Percentiles rank a stretch among this genome's conserved stretches.
Conservation (phyloP, 2,888 invertebrate species). For the Mesoligia furuncula region DNA sequence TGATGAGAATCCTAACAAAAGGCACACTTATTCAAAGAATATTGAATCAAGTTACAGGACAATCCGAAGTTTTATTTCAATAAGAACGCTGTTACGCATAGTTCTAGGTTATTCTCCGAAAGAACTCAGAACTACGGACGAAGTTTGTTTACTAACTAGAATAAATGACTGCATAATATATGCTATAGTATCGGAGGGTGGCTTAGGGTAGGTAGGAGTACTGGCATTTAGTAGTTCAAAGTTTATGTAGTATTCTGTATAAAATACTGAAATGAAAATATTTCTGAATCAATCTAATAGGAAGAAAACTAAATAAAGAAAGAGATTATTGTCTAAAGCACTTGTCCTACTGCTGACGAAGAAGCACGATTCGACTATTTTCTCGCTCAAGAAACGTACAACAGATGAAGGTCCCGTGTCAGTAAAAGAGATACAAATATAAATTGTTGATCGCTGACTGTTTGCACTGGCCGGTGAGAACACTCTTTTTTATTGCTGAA, state of each 20-base stretch:
- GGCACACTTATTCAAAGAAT: constrained; percentile 26
- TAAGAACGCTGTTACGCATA: constrained; percentile 37
- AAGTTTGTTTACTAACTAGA: constrained; percentile 57
- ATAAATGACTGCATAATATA: constrained; percentile 51
- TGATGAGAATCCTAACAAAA: background rate
- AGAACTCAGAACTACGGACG: constrained; percentile 9
- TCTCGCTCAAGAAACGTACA: too few species aligned
- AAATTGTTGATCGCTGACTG: too few species aligned
- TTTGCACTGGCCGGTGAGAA: too few species aligned
- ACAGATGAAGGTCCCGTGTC: too few species aligned
- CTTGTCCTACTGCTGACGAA: too few species aligned
- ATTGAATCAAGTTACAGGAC: constrained; percentile 34
- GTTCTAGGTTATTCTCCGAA: constrained; percentile 30
- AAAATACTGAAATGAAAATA: background rate
- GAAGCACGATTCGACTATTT: too few species aligned
- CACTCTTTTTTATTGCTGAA: too few species aligned
- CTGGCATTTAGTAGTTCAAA: background rate
- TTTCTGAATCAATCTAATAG: background rate
- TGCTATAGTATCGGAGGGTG: background rate
- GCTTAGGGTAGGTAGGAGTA: background rate
- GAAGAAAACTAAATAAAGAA: background rate
- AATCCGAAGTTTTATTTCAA: constrained; percentile 53
- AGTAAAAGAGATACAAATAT: too few species aligned
- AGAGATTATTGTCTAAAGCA: too few species aligned
- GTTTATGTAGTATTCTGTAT: background rate